phyloP scores from a whole-genome alignment of 1,140 invertebrate species.

The Drosophila seguyi region DNA sequence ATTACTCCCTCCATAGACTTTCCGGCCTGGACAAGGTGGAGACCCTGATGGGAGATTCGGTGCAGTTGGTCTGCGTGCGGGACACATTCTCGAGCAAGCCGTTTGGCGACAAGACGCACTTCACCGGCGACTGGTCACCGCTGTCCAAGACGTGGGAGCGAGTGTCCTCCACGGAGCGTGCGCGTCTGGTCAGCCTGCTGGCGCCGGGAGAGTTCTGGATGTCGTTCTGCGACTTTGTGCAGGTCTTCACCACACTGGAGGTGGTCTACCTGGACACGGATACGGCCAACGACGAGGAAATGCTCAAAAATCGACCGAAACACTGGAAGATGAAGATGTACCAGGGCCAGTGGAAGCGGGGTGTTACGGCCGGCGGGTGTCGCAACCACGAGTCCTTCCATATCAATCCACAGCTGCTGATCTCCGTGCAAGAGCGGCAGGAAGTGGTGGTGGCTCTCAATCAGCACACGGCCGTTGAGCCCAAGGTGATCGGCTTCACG shows the following conservation, averaged over 20 bases:
- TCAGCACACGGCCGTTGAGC: constrained; percentile 96
- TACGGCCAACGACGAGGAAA: constrained; percentile 93
- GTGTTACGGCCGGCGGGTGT: constrained; percentile 96
- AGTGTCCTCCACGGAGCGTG: constrained; percentile 89
- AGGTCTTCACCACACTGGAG: constrained; percentile 93
- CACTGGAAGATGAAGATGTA: constrained; percentile 94
- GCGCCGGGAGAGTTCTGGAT: constrained; percentile 95
- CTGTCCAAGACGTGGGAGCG: constrained; percentile 91
- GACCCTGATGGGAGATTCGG: constrained; percentile 90
- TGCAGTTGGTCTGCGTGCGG: constrained; percentile 90
- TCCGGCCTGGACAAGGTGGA: constrained; percentile 92
- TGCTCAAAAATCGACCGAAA: constrained; percentile 90
- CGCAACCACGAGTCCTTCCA: constrained; percentile 96
- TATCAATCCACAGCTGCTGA: constrained; percentile 95
- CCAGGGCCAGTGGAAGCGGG: constrained; percentile 94
- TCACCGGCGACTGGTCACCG: constrained; percentile 90
- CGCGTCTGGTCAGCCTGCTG: constrained; percentile 89
- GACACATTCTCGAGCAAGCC: constrained; percentile 87
- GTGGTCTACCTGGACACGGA: constrained; percentile 95
- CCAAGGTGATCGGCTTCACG: constrained; percentile 97
- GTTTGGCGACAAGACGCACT: constrained; percentile 88
- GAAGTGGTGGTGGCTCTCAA: constrained; percentile 95
- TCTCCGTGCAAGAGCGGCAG: constrained; percentile 92
- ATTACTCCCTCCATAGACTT: constrained; percentile 86
- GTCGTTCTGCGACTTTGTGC: constrained; percentile 93